Evolutionary conservation across 1,140 invertebrate species (phyloP).

Genomic region (Tetranychus urticae): DNA sequence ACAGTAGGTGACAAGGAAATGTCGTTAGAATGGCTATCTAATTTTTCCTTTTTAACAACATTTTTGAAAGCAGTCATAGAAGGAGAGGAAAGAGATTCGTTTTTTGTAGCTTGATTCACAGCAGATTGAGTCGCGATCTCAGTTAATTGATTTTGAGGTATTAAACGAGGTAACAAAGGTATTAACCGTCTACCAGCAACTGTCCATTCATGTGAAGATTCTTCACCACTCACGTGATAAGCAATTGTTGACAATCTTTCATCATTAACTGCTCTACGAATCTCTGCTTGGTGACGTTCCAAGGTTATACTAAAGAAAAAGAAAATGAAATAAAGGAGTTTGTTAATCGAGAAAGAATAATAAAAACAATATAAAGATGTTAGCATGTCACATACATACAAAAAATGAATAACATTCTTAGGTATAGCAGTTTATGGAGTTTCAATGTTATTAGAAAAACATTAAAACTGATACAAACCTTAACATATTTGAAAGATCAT

Average conservation of each 20-base stretch:
- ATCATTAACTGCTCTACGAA: slow-evolving; percentile 66
- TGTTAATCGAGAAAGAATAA: not conserved
- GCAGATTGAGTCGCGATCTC: slow-evolving; percentile 48
- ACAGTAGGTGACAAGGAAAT: not conserved
- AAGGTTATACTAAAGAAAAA: slow-evolving; percentile 40
- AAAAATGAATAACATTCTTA: not conserved
- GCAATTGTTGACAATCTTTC: slow-evolving; percentile 64
- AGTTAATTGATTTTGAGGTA: slow-evolving; percentile 56
- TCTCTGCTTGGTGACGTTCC: slow-evolving; percentile 69
- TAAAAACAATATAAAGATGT: not conserved
- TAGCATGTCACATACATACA: not conserved
- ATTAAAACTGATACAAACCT: slow-evolving; percentile 15
- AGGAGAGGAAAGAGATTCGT: slow-evolving; percentile 12
- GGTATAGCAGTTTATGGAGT: not conserved
- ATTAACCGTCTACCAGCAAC: slow-evolving; percentile 55
- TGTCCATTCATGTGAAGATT: slow-evolving; percentile 55
- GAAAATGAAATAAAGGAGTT: slow-evolving; percentile 5
- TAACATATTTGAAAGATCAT: slow-evolving; percentile 49
- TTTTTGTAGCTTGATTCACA: slow-evolving; percentile 25
- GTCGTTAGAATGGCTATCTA: not conserved
- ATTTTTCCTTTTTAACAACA: not conserved
- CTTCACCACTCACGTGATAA: slow-evolving; percentile 53
- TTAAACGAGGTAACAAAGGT: slow-evolving; percentile 49
- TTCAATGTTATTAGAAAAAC: not conserved
- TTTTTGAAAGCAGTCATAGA: not conserved